phyloP scores from a whole-genome alignment of 2,797 vertebrate genomes.

The Potorous gilbertii region DNA sequence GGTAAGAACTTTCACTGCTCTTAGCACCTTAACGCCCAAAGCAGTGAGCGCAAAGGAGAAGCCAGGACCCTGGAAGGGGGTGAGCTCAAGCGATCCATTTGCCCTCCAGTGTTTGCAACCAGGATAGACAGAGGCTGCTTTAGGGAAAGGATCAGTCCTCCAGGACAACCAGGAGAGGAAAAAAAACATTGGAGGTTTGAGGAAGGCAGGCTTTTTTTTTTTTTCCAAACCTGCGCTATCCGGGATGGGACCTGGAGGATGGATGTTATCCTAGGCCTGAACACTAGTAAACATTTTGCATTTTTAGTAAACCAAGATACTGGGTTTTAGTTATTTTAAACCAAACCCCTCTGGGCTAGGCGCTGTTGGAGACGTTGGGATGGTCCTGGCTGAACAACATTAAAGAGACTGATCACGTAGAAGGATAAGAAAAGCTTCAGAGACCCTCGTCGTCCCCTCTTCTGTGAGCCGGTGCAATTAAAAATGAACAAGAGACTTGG shows the following conservation, averaged over 20 bases:
- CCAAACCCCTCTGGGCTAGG: conserved; percentile 75
- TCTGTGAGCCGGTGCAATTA: conserved; percentile 63
- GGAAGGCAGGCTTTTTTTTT: conserved; percentile 66
- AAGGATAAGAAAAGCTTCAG: conserved; percentile 80
- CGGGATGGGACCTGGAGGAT: conserved; percentile 74
- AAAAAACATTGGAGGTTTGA: conserved; percentile 75
- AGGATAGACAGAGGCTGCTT: conserved; percentile 73
- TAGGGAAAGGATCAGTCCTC: conserved; percentile 77
- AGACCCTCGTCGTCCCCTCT: conserved; percentile 72
- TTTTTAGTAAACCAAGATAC: conserved; percentile 77
- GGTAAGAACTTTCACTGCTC: conserved; percentile 86
- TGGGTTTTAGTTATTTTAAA: conserved; percentile 83
- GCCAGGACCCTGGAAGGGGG: conserved; percentile 74
- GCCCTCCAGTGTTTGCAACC: conserved; percentile 78
- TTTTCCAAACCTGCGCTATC: conserved; percentile 76
- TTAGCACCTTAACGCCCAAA: conserved; percentile 76
- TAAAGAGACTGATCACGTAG: conserved; percentile 81
- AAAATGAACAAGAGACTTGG: conserved; percentile 60
- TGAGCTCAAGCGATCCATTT: conserved; percentile 68
- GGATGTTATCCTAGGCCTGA: conserved; percentile 65
- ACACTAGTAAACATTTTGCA: conserved; percentile 64
- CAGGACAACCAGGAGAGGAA: conserved; percentile 75
- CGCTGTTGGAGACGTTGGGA: conserved; percentile 82
- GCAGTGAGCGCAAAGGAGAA: conserved; percentile 68
- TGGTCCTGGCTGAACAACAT: conserved; percentile 82